Base-by-base conservation (phyloP, 2,888 invertebrate species). In the Aphodius granarius region DNA sequence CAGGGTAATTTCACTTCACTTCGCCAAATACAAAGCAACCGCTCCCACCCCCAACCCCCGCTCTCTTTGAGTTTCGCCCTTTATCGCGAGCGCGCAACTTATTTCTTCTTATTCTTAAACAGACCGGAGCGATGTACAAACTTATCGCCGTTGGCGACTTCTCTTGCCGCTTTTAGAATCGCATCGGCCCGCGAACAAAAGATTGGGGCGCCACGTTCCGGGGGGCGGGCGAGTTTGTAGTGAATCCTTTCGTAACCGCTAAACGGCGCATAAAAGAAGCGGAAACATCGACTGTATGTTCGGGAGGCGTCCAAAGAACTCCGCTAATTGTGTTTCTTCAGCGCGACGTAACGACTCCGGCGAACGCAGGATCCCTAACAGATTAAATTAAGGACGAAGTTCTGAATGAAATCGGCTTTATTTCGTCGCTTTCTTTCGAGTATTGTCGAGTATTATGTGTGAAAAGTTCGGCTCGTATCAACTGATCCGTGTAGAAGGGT, bases 261-360 rank as follows among this genome's bases (percentile, higher is more conserved):
- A 68, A 68, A 68, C 20, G 68, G 6, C 68, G 20, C 22, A 19
- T 19, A 18, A 68, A 66, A 68, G 21, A 68, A 68, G n/a, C 5
- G 22, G 22, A 21, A 21, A 19, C 20, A 20, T 19, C 19, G 18
- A 5, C 19, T n/a, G 21, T 43, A 43, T 43, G 43, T 43, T 5
- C n/a, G n/a, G n/a, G 68, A 68, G 22, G 22, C 20, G 20, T 20
- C 19, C 20, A 68, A 22, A 68, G 22, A 22, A 15, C n/a, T n/a
- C n/a, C 22, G 16, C 17, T 68, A 68, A 68, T 68, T 68, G 68
- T 68, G 68, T 68, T 68, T 68, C 68, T 18, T n/a, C n/a, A n/a
- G n/a, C n/a, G n/a, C n/a, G n/a, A n/a, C n/a, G n/a, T n/a, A n/a
- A n/a, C n/a, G n/a, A n/a, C n/a, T n/a, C n/a, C n/a, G n/a, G n/a